A percentile compares a stretch with the other conserved stretches of the same genome.
phyloP scores from a whole-genome alignment of 2,113 vertebrate species.

The Rhinopomastus cyanomelas region DNA sequence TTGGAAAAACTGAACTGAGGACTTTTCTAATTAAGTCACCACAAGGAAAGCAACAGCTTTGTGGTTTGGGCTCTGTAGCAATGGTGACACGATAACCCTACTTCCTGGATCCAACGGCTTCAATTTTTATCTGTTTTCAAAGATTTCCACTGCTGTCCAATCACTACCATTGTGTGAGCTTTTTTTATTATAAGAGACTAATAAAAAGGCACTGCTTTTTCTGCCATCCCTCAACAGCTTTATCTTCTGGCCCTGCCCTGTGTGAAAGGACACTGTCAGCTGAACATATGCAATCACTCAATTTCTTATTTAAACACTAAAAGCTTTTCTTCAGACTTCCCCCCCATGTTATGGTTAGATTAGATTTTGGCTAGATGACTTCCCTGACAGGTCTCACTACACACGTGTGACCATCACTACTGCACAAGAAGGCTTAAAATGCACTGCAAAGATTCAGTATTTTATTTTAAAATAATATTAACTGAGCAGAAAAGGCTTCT shows the following conservation, averaged over 20 bases:
- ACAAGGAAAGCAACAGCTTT: neutral
- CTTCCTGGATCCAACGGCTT: neutral
- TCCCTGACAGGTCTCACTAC: neutral
- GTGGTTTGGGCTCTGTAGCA: neutral
- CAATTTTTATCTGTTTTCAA: neutral
- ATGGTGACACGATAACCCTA: neutral
- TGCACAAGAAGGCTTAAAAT: neutral
- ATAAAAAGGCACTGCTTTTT: neutral
- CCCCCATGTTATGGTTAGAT: no score
- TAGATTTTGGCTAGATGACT: neutral
- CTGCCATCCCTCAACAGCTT: neutral
- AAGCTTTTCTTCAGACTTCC: neutral
- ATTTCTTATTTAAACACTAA: neutral
- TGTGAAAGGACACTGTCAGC: neutral
- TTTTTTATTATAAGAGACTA: neutral
- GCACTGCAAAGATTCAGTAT: no score
- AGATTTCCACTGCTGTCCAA: neutral
- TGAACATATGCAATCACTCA: neutral
- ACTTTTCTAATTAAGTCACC: neutral
- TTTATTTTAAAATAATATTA: neutral
- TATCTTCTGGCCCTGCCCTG: neutral
- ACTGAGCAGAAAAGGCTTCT: neutral
- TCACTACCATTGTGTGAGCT: neutral
- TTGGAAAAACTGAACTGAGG: neutral
- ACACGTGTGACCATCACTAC: neutral